These are phyloP conservation scores for Pseudomyrmex pallidus DNA, from an alignment of 1,140 invertebrate genomes.

Conservation along the genomic window DNA sequence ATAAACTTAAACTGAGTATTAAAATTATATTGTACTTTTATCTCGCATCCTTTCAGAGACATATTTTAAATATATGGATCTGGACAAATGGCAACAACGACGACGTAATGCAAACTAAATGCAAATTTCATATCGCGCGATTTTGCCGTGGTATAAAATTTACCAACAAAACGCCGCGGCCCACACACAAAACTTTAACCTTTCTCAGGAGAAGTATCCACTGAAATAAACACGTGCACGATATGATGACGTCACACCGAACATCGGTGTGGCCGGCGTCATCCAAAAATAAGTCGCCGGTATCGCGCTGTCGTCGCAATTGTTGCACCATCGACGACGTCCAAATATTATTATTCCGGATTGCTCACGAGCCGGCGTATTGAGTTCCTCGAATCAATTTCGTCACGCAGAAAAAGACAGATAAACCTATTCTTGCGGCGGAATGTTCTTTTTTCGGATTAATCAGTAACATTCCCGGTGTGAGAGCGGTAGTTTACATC, in stretches of 20 bases:
- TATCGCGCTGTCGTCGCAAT: constrained; percentile 69
- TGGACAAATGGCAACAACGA: constrained; percentile 25
- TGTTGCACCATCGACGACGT: constrained; percentile 63
- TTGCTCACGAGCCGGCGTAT: constrained; percentile 37
- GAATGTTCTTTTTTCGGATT: neutral
- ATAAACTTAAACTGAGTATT: too few relatives aligned
- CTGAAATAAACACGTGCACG: constrained; percentile 79
- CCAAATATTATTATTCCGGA: constrained; percentile 42
- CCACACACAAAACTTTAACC: constrained; percentile 62
- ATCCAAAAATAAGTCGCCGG: constrained; percentile 74
- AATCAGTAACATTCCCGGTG: neutral
- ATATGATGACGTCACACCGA: constrained; percentile 74
- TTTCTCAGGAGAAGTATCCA: constrained; percentile 73
- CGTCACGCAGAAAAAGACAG: neutral
- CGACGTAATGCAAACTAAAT: neutral
- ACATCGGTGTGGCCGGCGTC: constrained; percentile 31
- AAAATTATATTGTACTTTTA: too few relatives aligned
- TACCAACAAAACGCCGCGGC: constrained; percentile 28
- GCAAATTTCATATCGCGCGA: neutral
- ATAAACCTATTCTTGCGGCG: neutral
- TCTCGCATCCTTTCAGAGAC: neutral
- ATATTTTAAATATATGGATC: neutral
- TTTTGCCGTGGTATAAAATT: constrained; percentile 38
- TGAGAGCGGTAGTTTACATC: neutral
- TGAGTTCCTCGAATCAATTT: constrained; percentile 46